These are phyloP conservation scores for Notocelia uddmanniana DNA, from an alignment of 2,888 invertebrate species.

Conservation along the genomic window DNA sequence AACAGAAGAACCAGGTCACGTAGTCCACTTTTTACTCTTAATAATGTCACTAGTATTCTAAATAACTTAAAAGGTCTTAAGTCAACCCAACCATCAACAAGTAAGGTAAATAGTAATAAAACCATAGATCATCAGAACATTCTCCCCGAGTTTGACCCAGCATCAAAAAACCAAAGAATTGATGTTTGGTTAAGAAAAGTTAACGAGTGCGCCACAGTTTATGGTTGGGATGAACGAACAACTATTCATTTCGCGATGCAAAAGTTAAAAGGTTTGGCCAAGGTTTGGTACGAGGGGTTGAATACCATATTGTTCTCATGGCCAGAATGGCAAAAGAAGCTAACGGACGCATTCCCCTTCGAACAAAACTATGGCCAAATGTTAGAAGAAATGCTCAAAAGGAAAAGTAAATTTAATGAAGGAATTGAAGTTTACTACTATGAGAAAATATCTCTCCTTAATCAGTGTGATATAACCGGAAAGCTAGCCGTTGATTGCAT, in stretches of 20 bases:
- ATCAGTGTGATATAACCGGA: not conserved
- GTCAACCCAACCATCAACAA: no score
- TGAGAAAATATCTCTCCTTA: not conserved
- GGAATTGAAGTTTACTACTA: constrained; percentile 17
- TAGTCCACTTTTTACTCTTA: no score
- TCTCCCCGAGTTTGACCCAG: not conserved
- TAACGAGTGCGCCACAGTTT: constrained; percentile 19
- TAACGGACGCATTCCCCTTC: not conserved
- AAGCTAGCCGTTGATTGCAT: constrained; percentile 23
- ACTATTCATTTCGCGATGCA: constrained; percentile 9
- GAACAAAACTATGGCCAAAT: not conserved
- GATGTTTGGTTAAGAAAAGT: constrained; percentile 18
- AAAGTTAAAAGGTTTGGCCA: not conserved
- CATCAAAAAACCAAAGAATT: constrained; percentile 8
- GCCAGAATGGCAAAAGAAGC: constrained; percentile 10
- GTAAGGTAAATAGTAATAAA: no score
- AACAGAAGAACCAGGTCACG: no score
- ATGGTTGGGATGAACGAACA: constrained; percentile 17
- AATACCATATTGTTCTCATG: constrained; percentile 5
- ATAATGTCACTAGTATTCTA: no score
- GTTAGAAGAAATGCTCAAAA: not conserved
- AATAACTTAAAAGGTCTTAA: no score
- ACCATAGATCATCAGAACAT: constrained; percentile 20
- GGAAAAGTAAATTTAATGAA: constrained; percentile 1
- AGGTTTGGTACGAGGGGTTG: constrained; percentile 12